These are phyloP conservation scores for Bugula neritina DNA, from an alignment of 2,888 invertebrate genomes.

Conservation along the genomic window DNA sequence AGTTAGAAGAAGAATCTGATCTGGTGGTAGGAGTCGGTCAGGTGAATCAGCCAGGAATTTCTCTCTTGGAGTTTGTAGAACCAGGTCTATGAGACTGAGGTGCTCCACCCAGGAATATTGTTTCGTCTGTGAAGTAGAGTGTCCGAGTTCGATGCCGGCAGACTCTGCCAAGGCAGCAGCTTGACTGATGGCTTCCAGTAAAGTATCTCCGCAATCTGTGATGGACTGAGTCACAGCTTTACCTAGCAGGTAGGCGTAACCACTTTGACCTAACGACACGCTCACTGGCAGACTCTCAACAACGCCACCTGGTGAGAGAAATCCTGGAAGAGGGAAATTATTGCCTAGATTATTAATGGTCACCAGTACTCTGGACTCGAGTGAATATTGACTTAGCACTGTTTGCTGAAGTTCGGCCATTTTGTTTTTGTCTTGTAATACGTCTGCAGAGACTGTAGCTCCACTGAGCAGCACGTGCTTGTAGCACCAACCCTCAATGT, in stretches of 20 bases:
- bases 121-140: not conserved
- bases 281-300: not conserved
- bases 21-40: not conserved
- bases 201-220: not conserved
- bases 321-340: not conserved
- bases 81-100: not conserved
- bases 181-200: not conserved
- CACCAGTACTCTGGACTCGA: not conserved
- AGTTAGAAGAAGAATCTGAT: not conserved
- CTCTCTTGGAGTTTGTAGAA: not conserved
- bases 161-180: not conserved
- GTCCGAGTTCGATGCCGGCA: not conserved
- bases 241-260: not conserved
- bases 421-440: not conserved
- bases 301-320: not conserved
- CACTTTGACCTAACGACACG: not conserved
- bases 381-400: not conserved
- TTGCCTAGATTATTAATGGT: not conserved
- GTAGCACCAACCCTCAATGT: slow-evolving; percentile 13
- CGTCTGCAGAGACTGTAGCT: not conserved
- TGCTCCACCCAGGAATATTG: not conserved
- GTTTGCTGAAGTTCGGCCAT: not conserved
- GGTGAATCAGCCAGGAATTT: too few relatives aligned
- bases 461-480: not conserved
- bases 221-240: not conserved